Percentiles rank a stretch among this genome's conserved stretches.
Conservation (phyloP, 2,113 vertebrate species). For the Rhynchomys soricoides region DNA sequence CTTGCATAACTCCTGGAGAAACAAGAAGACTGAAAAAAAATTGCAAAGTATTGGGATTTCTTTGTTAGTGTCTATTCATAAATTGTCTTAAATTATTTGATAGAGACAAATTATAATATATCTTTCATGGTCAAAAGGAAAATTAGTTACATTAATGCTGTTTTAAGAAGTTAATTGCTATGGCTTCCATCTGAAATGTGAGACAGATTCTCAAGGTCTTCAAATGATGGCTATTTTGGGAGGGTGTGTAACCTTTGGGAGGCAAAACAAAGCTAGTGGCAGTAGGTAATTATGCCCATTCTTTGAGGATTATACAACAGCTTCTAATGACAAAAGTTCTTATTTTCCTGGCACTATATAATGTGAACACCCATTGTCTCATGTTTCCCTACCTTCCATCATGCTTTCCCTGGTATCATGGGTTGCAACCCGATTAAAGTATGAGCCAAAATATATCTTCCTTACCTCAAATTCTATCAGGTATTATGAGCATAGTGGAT, state of each 20-base stretch:
- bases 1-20: fast-evolving
- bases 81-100: not conserved
- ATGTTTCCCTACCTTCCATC: too few relatives aligned
- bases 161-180: not conserved
- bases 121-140: not conserved
- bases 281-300: not conserved
- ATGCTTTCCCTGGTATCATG: not conserved
- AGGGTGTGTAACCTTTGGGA: not conserved
- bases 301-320: not conserved
- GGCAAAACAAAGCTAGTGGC: not conserved
- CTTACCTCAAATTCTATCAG: not conserved
- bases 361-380: not conserved
- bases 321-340: not conserved
- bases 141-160: not conserved
- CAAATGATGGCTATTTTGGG: not conserved
- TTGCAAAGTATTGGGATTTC: fast-evolving
- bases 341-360: not conserved
- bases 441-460: not conserved
- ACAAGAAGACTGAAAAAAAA: not conserved
- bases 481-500: not conserved
- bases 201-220: not conserved
- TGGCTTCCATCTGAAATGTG: not conserved
- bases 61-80: not conserved
- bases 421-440: not conserved
- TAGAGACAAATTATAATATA: not conserved